Conservation (phyloP, 1,140 invertebrate genomes). For the Heliconius melpomene region DNA sequence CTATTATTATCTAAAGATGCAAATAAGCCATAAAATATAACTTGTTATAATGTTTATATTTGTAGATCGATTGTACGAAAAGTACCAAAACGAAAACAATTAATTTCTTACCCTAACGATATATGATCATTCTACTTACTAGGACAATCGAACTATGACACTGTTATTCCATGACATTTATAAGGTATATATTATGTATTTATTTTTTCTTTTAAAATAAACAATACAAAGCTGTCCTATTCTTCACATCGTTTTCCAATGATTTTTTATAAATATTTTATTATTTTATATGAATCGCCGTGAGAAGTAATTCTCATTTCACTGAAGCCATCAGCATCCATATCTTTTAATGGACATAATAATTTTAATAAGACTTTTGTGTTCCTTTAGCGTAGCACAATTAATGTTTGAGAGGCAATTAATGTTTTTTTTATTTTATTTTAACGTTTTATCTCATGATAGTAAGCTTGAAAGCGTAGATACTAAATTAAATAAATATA, state of each 20-base stretch:
- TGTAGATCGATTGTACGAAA: too few species aligned
- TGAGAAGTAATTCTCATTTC: not conserved
- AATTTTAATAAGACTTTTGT: not conserved
- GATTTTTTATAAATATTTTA: not conserved
- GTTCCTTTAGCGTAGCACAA: not conserved
- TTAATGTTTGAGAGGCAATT: constrained; percentile 2
- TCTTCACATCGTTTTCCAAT: not conserved
- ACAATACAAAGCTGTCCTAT: not conserved
- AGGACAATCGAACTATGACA: not conserved
- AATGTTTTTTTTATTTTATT: not conserved
- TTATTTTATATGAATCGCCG: too few species aligned
- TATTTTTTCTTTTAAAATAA: not conserved
- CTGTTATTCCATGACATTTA: constrained; percentile 2
- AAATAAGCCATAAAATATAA: too few species aligned
- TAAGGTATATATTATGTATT: not conserved
- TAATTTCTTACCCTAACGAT: not conserved
- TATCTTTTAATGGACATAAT: not conserved
- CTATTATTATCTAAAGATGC: too few species aligned
- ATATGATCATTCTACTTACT: too few species aligned
- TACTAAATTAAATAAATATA: not conserved
- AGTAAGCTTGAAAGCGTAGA: not conserved
- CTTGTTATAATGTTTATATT: too few species aligned
- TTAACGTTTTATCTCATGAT: not conserved
- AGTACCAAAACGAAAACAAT: not conserved
- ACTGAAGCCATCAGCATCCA: not conserved